Conservation (phyloP, 2,113 vertebrate genomes). For the Nycticebus coucang region DNA sequence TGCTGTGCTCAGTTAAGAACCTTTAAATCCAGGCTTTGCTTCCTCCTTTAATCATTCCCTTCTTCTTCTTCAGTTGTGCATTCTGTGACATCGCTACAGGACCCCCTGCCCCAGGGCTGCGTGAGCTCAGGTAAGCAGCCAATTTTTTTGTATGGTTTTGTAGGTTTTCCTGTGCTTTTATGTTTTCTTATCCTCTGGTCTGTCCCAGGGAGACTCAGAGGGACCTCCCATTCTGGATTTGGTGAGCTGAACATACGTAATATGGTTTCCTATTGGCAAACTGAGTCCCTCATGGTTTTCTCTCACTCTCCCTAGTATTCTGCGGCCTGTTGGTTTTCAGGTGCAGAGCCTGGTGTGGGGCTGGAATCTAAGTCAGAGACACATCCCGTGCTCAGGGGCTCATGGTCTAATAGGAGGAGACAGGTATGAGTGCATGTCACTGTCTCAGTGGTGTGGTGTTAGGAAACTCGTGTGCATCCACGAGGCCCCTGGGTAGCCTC, state of each 20-base stretch:
- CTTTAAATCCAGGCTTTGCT: slow-evolving; percentile 55
- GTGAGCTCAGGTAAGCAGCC: slow-evolving; percentile 88
- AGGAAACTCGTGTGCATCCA: not conserved
- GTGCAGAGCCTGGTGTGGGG: not conserved
- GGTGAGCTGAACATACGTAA: not conserved
- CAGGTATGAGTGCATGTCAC: fast-evolving
- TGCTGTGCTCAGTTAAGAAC: not conserved
- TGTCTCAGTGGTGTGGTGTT: not conserved
- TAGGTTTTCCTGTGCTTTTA: slow-evolving; percentile 64
- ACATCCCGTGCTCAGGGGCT: not conserved
- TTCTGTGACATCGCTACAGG: slow-evolving; percentile 87
- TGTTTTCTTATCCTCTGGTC: not conserved
- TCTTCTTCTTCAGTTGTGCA: slow-evolving; percentile 86
- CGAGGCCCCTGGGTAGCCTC: not conserved
- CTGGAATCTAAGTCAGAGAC: not conserved
- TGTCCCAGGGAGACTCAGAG: not conserved
- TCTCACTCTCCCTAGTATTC: fast-evolving
- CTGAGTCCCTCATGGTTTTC: not conserved
- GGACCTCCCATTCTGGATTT: not conserved
- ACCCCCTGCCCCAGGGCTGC: slow-evolving; percentile 89
- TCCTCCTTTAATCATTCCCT: slow-evolving; percentile 80
- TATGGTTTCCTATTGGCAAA: not conserved
- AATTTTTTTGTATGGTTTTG: slow-evolving; percentile 66
- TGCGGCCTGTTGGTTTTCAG: not conserved
- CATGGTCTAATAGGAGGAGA: not conserved